A percentile compares a stretch with the other conserved stretches of the same genome.
phyloP scores from a whole-genome alignment of 2,888 invertebrate genomes.

The Pecten maximus region DNA sequence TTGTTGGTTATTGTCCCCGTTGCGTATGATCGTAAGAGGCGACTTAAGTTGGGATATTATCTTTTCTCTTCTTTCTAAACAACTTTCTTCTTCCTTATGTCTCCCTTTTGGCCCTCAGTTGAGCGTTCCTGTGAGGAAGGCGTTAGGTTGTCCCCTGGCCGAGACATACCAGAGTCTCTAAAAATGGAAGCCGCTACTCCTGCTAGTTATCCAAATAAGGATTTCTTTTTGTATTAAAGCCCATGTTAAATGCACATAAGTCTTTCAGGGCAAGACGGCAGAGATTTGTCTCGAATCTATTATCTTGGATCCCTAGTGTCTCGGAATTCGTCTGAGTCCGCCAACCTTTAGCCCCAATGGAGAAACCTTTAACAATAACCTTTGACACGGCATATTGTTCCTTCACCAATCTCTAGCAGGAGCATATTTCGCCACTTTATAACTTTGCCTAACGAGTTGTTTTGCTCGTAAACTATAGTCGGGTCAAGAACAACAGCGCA shows the following conservation, averaged over 20 bases:
- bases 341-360: neutral
- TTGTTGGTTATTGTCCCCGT: too few relatives aligned
- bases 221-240: too few relatives aligned
- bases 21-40: too few relatives aligned
- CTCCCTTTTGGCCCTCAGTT: too few relatives aligned
- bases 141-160: too few relatives aligned
- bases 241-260: conserved; percentile 49
- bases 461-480: conserved; percentile 35
- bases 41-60: too few relatives aligned
- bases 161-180: too few relatives aligned
- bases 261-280: conserved; percentile 46
- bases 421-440: conserved; percentile 30
- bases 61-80: too few relatives aligned
- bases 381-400: neutral
- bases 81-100: too few relatives aligned
- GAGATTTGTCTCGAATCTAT: conserved; percentile 31
- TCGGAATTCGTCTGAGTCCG: conserved; percentile 2
- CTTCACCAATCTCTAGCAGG: neutral
- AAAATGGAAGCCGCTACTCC: too few relatives aligned
- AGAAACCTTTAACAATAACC: neutral
- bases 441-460: neutral
- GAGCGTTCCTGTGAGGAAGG: too few relatives aligned
- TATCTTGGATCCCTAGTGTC: conserved; percentile 40
- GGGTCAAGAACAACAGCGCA: conserved; percentile 42
- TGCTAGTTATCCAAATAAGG: too few relatives aligned